These are phyloP conservation scores for Hystrix brachyura DNA, from an alignment of 2,113 vertebrate genomes.

Conservation along the genomic window DNA sequence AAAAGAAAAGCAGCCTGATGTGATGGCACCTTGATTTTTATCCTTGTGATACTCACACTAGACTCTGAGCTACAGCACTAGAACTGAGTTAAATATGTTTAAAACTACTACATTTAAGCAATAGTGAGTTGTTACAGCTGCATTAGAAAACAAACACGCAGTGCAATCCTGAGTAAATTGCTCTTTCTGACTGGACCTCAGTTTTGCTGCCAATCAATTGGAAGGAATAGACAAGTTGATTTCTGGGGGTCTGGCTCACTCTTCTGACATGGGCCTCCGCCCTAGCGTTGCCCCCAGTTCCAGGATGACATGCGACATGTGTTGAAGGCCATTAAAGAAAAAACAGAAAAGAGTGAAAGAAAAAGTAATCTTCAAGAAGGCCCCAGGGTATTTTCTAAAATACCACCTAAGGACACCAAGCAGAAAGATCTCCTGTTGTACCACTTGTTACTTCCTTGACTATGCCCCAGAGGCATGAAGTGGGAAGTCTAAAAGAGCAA, in stretches of 20 bases:
- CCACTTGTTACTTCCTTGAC: background rate
- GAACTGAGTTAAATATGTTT: background rate
- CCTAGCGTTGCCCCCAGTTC: background rate
- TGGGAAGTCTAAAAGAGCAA: background rate
- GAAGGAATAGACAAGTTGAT: background rate
- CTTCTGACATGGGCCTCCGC: background rate
- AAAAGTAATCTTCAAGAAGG: conserved; percentile 38
- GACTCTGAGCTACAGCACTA: background rate
- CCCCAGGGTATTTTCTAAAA: background rate
- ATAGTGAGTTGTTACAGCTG: background rate
- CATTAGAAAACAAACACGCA: background rate
- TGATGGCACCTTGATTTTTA: background rate
- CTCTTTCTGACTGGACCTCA: background rate
- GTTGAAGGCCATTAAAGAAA: conserved; percentile 3
- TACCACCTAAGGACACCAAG: background rate
- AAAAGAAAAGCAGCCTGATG: background rate
- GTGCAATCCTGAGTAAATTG: background rate
- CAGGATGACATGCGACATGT: background rate
- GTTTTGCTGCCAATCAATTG: background rate
- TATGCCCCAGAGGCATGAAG: background rate
- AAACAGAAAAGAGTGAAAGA: background rate
- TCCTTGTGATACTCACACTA: background rate
- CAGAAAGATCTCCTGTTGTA: background rate
- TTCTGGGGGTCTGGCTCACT: background rate
- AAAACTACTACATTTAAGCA: background rate